Percentiles rank a stretch among this genome's conserved stretches.
These are phyloP conservation scores for Myrmophylax atrothorax DNA, from an alignment of 2,113 vertebrate species.

Conservation along the genomic window DNA sequence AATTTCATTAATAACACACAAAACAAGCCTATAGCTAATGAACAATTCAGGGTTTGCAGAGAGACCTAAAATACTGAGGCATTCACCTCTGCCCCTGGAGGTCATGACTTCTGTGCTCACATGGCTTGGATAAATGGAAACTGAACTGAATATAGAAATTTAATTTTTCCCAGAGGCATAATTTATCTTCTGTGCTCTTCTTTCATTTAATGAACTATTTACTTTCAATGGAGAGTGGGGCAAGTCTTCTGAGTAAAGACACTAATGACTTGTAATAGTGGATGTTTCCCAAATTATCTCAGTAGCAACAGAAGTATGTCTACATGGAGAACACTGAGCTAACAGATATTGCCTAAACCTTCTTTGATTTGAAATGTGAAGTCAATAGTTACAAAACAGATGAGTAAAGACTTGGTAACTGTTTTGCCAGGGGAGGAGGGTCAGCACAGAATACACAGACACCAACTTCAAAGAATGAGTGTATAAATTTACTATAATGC, in stretches of 20 bases:
- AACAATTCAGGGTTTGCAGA: not conserved
- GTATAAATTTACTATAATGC: too few species aligned
- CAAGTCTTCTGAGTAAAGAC: slow-evolving; percentile 2
- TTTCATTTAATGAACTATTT: slow-evolving; percentile 34
- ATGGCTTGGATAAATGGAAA: slow-evolving; percentile 35
- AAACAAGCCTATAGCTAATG: not conserved
- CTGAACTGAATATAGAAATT: slow-evolving; percentile 43
- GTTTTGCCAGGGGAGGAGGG: too few species aligned
- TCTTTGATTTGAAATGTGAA: not conserved
- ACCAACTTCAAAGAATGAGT: too few species aligned
- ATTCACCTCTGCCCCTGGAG: not conserved
- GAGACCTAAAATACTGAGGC: not conserved
- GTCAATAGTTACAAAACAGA: not conserved
- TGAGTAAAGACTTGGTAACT: not conserved
- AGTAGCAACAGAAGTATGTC: not conserved
- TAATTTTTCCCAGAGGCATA: slow-evolving; percentile 44
- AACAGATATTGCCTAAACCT: not conserved
- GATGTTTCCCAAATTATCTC: not conserved
- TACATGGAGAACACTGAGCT: not conserved
- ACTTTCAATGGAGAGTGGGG: not conserved
- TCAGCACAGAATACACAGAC: too few species aligned
- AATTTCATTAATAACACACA: not conserved
- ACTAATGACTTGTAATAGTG: not conserved
- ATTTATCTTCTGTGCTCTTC: slow-evolving; percentile 27
- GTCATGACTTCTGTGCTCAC: not conserved